A percentile compares a stretch with the other conserved stretches of the same genome.
Conservation (phyloP, 37 sponge, comb jelly and placozoan genomes). For the Amphimedon queenslandica region DNA sequence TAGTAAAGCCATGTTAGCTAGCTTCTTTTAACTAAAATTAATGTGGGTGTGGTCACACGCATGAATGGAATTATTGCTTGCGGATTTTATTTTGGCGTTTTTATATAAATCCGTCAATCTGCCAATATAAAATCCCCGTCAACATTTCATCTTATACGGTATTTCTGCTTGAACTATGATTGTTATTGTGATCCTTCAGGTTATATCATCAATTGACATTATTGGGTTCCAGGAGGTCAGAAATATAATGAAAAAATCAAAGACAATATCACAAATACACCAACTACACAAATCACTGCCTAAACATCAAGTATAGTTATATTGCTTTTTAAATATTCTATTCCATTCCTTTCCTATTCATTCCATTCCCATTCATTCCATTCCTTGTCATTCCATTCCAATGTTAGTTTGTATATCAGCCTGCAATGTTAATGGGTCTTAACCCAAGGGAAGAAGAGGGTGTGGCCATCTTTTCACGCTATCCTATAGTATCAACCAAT, state of each 20-base stretch:
- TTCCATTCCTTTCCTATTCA: no score
- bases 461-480: constrained; percentile 62
- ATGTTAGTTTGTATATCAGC: constrained; percentile 84
- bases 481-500: constrained; percentile 55
- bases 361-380: no score
- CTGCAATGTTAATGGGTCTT: constrained; percentile 63
- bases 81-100: no score
- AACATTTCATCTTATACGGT: no score
- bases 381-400: constrained; percentile 1
- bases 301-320: constrained; percentile 34
- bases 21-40: neutral
- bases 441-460: constrained; percentile 56
- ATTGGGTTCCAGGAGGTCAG: constrained; percentile 83
- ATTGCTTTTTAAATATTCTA: constrained; percentile 43
- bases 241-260: constrained; percentile 13
- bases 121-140: neutral
- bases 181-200: neutral
- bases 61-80: no score
- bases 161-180: no score
- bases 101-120: neutral
- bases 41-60: no score
- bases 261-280: no score
- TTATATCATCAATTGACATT: constrained; percentile 29
- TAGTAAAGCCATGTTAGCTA: no score
- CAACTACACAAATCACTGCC: no score